These are phyloP conservation scores for Gryllus bimaculatus DNA, from an alignment of 1,140 invertebrate species.

Conservation along the genomic window DNA sequence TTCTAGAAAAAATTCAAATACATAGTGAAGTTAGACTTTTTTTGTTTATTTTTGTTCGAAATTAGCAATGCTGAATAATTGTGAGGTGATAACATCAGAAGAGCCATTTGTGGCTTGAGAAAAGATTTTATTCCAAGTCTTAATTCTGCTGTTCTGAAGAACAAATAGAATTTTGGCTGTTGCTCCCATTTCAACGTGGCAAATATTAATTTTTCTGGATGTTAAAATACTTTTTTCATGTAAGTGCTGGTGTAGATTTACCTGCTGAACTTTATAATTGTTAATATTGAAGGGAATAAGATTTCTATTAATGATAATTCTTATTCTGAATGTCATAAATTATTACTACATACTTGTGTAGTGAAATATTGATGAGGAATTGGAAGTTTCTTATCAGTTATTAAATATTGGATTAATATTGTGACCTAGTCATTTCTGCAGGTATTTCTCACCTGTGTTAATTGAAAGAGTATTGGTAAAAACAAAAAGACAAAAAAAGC, in stretches of 20 bases:
- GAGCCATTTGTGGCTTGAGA: neutral
- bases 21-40: neutral
- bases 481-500: neutral
- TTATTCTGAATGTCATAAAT: too few relatives aligned
- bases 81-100: neutral
- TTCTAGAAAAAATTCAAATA: neutral
- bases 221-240: neutral
- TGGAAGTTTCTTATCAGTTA: too few relatives aligned
- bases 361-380: too few relatives aligned
- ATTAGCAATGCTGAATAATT: neutral
- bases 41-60: neutral
- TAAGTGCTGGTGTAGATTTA: neutral
- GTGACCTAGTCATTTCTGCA: conserved; percentile 1
- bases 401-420: neutral
- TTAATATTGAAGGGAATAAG: neutral
- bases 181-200: neutral
- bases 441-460: neutral
- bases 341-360: too few relatives aligned
- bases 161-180: neutral
- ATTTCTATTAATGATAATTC: too few relatives aligned
- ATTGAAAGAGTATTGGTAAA: neutral
- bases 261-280: neutral
- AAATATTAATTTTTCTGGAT: neutral
- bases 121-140: neutral
- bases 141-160: neutral